Evolutionary conservation across 2,113 vertebrate genomes (phyloP).

Genomic region (Cinclus cinclus): DNA sequence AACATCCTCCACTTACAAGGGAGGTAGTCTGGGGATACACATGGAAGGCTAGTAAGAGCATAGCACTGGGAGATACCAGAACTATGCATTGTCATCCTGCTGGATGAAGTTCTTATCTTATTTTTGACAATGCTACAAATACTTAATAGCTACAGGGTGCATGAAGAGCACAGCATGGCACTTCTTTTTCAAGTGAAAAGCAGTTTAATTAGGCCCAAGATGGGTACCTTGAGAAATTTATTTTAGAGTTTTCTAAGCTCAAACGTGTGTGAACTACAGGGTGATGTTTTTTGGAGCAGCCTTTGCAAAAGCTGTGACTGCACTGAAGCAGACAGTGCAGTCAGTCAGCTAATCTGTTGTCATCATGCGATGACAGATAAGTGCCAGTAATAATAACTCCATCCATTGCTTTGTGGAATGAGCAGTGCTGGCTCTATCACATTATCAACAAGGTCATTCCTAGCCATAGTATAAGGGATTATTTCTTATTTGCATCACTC

Average conservation of each 20-base stretch:
- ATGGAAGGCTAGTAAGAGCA: background rate
- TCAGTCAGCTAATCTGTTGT: background rate
- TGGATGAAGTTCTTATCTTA: background rate
- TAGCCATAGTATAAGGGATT: background rate
- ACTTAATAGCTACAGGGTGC: fast-evolving
- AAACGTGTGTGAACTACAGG: background rate
- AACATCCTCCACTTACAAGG: background rate
- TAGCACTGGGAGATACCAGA: background rate
- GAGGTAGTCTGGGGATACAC: fast-evolving
- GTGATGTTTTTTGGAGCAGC: background rate
- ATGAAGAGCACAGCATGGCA: background rate
- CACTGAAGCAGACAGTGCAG: fast-evolving
- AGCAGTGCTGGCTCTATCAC: background rate
- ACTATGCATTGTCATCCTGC: background rate
- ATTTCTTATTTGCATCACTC: background rate
- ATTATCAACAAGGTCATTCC: background rate
- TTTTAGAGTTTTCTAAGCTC: background rate
- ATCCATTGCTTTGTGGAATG: background rate
- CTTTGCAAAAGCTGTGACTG: background rate
- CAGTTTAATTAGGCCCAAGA: background rate
- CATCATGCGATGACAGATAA: background rate
- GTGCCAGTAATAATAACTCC: background rate
- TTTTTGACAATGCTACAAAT: background rate
- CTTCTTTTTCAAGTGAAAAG: background rate
- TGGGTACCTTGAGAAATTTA: background rate